Evolutionary conservation across 1,140 invertebrate genomes (phyloP), one percentile per base, ranked within the genome.

Genomic region (Aphidius gifuensis): DNA sequence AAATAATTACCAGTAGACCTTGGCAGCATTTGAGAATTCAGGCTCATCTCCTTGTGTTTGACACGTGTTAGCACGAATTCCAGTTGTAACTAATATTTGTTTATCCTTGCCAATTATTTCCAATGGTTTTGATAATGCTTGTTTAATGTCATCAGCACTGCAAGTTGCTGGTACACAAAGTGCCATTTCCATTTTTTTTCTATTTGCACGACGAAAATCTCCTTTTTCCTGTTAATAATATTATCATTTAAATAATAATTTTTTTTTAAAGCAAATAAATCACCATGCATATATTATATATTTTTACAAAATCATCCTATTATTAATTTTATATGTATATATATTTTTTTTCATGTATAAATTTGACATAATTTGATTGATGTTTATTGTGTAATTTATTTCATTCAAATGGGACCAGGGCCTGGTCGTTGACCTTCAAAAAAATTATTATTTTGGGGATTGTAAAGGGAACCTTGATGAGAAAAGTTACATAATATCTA

Each of bases 111-210:
- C 67, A 39, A 67, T 68, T 46, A 64, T 64, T 6, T 62, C 43
- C 6, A 69, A 64, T 0, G 70, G 67, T 8, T 57, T 62, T 32
- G 49, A 47, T 9, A 74, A 47, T 16, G 69, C 70, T 2, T 16
- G 39, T n/a, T 62, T 45, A n/a, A 74, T 51, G 38, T 80, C 77
- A 3, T 66, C 49, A 1, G 67, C 45, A 42, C 51, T 62, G 45
- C 78, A 80, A 7, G 68, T 58, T 5, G 73, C 61, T 4, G 78
- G 79, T 32, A 80, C 69, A 62, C 80, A 82, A 6, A 82, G 48
- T 3, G 76, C 79, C 69, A 76, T 66, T 64, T 78, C 55, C 32
- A 65, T 16, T 9, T 9, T 46, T 11, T 65, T 65, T 47, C 66
- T 61, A 16, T 51, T 62, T 2, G 63, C 53, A 6, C 64, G 63